Base-by-base conservation (phyloP, 2,888 invertebrate genomes). In the Plagodis dolabraria region DNA sequence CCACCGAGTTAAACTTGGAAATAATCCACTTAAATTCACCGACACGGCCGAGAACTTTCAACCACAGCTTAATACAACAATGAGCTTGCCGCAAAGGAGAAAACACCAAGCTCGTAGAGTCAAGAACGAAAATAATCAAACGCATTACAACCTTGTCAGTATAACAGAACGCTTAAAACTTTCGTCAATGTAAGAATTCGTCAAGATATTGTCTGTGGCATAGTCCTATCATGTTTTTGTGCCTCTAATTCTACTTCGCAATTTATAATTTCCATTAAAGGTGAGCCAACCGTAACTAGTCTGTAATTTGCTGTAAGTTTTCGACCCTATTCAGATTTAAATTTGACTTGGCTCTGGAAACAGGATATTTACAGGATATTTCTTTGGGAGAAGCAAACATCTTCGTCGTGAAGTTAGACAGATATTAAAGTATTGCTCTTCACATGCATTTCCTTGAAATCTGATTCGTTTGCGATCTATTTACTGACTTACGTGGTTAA, bases 21-120 rank as follows among this genome's bases (percentile, higher is more conserved):
- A 67, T 86, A 88, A 89, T 89, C 84, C 82, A 83, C 80, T 86
- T 84, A 81, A 76, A 86, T 83, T 87, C 83, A 75, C 66, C 76
- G 80, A 79, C 85, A 85, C 79, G 80, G 66, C 69, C 71, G 75
- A 66, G 65, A 75, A 79, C 75, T 77, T 73, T 61, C 67, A 73
- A 82, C 80, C 80, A 68, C 87, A 82, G 82, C 77, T 83, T 82
- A 79, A 80, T 78, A 80, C 79, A 79, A 82, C 83, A 85, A 84
- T 80, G 75, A 83, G 85, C 82, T 85, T 82, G 60, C 65, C 67
- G 65, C 66, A 67, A 67, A 75, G 70, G 70, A 76, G 67, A 69
- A 69, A 69, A 69, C 63, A 62, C 46, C 43, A 49, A 43, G 40
- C 52, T 51, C 34, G 52, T 53, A 52, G 36, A 60, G 36, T 40